Base-by-base conservation (phyloP, 2,888 invertebrate species). In the Theretra japonica region DNA sequence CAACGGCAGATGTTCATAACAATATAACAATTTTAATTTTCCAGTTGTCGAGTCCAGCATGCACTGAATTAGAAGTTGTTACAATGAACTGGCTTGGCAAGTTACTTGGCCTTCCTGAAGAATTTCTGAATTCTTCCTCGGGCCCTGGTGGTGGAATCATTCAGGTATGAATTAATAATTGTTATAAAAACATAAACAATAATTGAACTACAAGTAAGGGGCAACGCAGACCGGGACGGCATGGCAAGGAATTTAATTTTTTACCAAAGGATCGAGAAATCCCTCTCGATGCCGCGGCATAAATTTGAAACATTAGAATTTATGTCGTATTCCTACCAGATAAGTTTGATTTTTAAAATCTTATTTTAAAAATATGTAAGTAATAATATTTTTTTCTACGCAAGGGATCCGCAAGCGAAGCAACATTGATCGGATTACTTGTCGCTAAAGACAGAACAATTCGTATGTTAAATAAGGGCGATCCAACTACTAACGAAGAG, bases 51-150 rank as follows among this genome's bases (percentile, higher is more conserved):
- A 97, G 97, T 83, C 98, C 98, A 0, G 98, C 98, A 0, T 98
- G 98, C 86, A 99, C 99, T 0, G 99, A 99, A 90, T 94, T 99
- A 30, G 99, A 99, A 92, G 97, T 98, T n/a, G 95, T 97, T 1
- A 97, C 98, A 77, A 97, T 98, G 97, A 98, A 99, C 88, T 99
- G 99, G 99, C 90, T 99, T 62, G 99, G 97, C 4, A 97, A 98
- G 90, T 94, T 98, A 84, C 89, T 99, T 19, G 96, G 96, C 58
- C 93, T 99, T 8, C 99, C 99, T 0, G 95, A 96, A 73, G 96
- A 97, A 75, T 99, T 98, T 85, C 93, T 98, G 5, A 97, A 97
- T 82, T 95, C 96, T 78, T 95, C 96, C 1, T 95, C 96, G 62
- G 97, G 97, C 3, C 96, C 96, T 15, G 98, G 98, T 0, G 98